phyloP scores from a whole-genome alignment of 53 echinoderm and acorn worm species.

The Patiria pectinifera region DNA sequence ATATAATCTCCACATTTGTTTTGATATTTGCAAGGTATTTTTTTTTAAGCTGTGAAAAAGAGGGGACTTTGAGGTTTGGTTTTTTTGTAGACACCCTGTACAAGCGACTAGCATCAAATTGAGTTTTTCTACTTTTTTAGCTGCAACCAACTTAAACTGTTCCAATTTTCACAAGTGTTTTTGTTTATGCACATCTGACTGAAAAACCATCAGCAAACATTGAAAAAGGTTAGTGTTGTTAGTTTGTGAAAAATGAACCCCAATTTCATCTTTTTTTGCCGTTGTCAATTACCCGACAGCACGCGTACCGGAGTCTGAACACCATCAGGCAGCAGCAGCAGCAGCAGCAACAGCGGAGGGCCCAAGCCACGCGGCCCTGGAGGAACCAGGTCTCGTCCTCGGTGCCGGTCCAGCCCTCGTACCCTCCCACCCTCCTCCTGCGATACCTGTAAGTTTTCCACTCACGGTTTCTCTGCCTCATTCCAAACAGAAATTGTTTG shows the following conservation, averaged over 20 bases:
- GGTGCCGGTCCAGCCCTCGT: conserved; percentile 76
- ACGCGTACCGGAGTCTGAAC: conserved; percentile 87
- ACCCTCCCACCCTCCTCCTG: conserved; percentile 80
- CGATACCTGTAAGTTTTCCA: conserved; percentile 93
- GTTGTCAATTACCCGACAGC: conserved; percentile 40
- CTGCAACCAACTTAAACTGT: background rate
- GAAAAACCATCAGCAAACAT: too few relatives aligned
- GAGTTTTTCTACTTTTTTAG: too few relatives aligned
- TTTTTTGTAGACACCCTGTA: too few relatives aligned
- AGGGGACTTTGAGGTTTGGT: too few relatives aligned
- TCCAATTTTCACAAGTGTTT: too few relatives aligned
- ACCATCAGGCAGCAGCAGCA: conserved; percentile 71
- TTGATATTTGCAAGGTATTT: too few relatives aligned
- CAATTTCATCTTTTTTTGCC: background rate
- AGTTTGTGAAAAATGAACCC: background rate
- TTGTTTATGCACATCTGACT: too few relatives aligned
- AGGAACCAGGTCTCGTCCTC: conserved; percentile 71
- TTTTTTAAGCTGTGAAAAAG: too few relatives aligned
- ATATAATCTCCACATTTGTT: too few relatives aligned
- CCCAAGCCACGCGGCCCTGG: conserved; percentile 73
- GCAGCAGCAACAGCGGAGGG: conserved; percentile 52
- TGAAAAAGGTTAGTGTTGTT: background rate
- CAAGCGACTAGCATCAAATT: too few relatives aligned
- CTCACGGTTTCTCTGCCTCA: background rate
- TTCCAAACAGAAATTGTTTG: background rate